These are phyloP conservation scores for Ptychobarbus kaznakovi DNA, from an alignment of 2,797 vertebrate species.

Conservation along the genomic window DNA sequence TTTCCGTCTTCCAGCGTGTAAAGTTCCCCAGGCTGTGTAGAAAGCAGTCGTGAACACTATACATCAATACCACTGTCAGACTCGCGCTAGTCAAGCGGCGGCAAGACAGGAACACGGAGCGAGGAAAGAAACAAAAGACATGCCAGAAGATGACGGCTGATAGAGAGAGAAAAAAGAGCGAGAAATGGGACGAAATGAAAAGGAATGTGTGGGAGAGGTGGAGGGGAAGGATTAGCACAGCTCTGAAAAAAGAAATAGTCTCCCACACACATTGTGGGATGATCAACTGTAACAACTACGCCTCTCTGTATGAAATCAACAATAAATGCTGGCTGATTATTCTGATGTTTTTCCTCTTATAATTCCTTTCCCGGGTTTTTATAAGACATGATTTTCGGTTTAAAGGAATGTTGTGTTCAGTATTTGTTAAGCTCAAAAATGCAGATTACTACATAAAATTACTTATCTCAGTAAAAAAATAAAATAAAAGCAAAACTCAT, in stretches of 20 bases:
- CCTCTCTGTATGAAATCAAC: slow-evolving; percentile 18
- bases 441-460: not conserved
- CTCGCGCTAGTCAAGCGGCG: slow-evolving; percentile 31
- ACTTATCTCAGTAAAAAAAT: no score
- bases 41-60: slow-evolving; percentile 19
- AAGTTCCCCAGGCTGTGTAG: slow-evolving; percentile 19
- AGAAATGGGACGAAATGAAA: slow-evolving; percentile 20
- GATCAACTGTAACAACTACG: slow-evolving; percentile 25
- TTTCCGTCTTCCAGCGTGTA: slow-evolving; percentile 26
- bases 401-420: not conserved
- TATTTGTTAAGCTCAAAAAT: not conserved
- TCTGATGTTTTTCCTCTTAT: not conserved
- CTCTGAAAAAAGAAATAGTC: slow-evolving; percentile 8
- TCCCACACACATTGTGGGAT: slow-evolving; percentile 34
- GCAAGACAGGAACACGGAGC: slow-evolving; percentile 52
- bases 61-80: slow-evolving; percentile 36
- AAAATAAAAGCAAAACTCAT: not conserved
- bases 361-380: not conserved
- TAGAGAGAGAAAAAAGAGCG: slow-evolving; percentile 10
- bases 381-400: not conserved
- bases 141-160: slow-evolving; percentile 26
- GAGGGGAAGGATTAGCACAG: slow-evolving; percentile 35
- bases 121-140: slow-evolving; percentile 40
- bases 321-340: not conserved
- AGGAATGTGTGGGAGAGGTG: slow-evolving; percentile 43